Conservation (phyloP, 2,888 invertebrate genomes). For the Drosophila borborema region DNA sequence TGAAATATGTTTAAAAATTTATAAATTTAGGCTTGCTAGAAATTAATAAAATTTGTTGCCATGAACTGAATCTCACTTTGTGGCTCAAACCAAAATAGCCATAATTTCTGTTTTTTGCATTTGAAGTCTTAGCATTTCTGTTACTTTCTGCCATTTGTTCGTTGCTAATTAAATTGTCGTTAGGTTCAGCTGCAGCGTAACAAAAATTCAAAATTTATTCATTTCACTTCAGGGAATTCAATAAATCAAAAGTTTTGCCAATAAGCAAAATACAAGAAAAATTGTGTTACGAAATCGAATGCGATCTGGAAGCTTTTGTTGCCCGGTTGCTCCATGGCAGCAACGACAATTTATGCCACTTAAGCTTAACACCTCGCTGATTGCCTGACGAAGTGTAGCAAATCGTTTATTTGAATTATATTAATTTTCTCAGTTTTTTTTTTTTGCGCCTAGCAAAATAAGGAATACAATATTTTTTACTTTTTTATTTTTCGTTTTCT, state of each 20-base stretch:
- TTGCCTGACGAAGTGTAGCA: slow-evolving; percentile 63
- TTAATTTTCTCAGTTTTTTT: slow-evolving; percentile 60
- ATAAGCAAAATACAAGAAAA: slow-evolving; percentile 24
- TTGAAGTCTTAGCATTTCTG: neutral
- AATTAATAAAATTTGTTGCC: no score
- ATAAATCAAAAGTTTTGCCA: slow-evolving; percentile 56
- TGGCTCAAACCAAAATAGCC: no score
- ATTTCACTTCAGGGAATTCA: neutral
- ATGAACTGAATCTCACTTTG: no score
- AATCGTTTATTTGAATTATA: slow-evolving; percentile 78
- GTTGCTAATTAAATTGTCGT: slow-evolving; percentile 11
- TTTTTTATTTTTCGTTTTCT: neutral
- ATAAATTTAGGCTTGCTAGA: no score
- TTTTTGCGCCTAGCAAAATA: slow-evolving; percentile 30
- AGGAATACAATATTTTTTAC: no score
- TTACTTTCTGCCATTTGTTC: neutral
- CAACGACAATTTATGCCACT: slow-evolving; percentile 69
- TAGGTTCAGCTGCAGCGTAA: slow-evolving; percentile 20
- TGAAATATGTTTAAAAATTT: no score
- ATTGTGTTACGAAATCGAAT: slow-evolving; percentile 17
- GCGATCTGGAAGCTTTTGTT: slow-evolving; percentile 9
- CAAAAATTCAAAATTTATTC: neutral
- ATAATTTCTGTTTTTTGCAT: neutral
- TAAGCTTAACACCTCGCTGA: slow-evolving; percentile 76
- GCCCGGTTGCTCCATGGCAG: slow-evolving; percentile 42